phyloP scores from a whole-genome alignment of 2,113 vertebrate genomes.

The Hystrix cristata region DNA sequence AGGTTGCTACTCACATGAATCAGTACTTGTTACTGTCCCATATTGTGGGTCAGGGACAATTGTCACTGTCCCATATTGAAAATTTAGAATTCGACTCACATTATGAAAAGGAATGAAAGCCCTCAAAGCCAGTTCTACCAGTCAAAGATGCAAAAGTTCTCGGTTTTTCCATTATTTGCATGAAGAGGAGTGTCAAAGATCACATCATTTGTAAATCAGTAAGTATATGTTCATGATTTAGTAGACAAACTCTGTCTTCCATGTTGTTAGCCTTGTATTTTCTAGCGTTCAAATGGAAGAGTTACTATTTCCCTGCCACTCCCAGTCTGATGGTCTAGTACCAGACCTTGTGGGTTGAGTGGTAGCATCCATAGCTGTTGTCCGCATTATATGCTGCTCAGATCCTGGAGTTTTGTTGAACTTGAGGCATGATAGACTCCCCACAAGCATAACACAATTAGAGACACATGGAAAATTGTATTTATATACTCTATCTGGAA shows the following conservation, averaged over 20 bases:
- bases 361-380: background rate
- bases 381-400: background rate
- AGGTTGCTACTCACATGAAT: background rate
- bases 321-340: background rate
- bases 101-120: background rate
- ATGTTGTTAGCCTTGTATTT: background rate
- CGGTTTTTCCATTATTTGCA: background rate
- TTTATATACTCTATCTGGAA: background rate
- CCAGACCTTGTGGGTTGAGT: background rate
- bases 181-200: background rate
- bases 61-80: background rate
- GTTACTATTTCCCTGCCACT: background rate
- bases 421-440: rapidly evolving
- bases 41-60: too few species aligned
- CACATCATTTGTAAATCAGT: background rate
- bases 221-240: background rate
- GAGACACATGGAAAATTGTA: background rate
- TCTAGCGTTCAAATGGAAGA: background rate
- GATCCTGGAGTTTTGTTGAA: background rate
- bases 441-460: background rate
- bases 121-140: background rate
- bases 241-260: background rate
- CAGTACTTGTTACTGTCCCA: background rate
- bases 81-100: background rate
- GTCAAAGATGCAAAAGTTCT: background rate